These are phyloP conservation scores for Heterocephalus glaber DNA, from an alignment of 2,113 vertebrate species.

Conservation along the genomic window DNA sequence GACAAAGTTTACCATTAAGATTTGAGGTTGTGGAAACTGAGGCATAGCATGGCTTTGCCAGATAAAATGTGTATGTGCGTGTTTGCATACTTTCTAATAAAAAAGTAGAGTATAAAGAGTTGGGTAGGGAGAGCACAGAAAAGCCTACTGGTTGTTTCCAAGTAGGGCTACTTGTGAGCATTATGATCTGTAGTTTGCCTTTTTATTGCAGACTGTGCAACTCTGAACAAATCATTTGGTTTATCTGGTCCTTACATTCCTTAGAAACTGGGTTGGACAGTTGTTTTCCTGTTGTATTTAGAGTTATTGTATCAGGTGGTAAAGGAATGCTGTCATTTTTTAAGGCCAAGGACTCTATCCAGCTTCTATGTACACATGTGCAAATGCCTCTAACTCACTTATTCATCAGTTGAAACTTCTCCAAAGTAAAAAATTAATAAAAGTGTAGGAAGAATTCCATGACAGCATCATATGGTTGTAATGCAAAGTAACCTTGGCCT, in stretches of 20 bases:
- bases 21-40: neutral
- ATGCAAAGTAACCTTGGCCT: neutral
- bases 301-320: neutral
- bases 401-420: slow-evolving; percentile 8
- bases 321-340: neutral
- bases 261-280: neutral
- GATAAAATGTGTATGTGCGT: neutral
- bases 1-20: neutral
- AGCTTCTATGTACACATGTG: neutral
- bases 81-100: neutral
- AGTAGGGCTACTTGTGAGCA: neutral
- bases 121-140: neutral
- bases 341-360: neutral
- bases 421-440: slow-evolving; percentile 1
- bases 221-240: neutral
- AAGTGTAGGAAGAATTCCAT: neutral
- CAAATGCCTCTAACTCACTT: neutral
- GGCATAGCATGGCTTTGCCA: neutral
- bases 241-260: neutral
- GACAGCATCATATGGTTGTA: neutral
- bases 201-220: neutral
- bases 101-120: neutral
- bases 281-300: neutral
- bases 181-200: neutral
- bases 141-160: neutral